Evolutionary conservation across 2,888 invertebrate species (phyloP), one percentile per base, ranked within the genome.

Genomic region (Dyspetes luteomarginatus): DNA sequence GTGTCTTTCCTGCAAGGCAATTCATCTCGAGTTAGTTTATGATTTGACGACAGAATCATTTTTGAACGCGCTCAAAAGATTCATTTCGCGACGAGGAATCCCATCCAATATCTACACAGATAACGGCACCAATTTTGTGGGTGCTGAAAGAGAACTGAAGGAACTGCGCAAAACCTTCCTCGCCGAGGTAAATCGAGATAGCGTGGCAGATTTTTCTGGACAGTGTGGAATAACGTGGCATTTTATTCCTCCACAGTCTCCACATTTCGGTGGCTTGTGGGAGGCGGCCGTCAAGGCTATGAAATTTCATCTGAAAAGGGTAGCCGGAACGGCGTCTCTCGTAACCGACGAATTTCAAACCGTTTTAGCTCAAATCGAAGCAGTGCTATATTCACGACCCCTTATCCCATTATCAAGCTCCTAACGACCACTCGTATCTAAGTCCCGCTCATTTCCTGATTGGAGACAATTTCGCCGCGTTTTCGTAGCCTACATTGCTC

Each of bases 381-480:
- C 79, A 0, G 71, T 81, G 22, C 62, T 78, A 3, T 73, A 84
- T 43, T 81, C 69, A 12, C 48, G 75, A 19, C 77, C 75, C 1
- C 45, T 83, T 3, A 76, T 67, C 30, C 55, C 71, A 2, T 17
- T 78, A 12, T 82, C 78, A 0, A 41, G 81, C 83, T 71, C 80
- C 81, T 1, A 79, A 74, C 15, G 82, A 81, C 73, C 64, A 64
- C 1, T n/a, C 65, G 2, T 78, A 76, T 7, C 19, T 82, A 7
- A 78, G 81, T 5, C 72, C 77, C 15, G 87, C 85, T n/a, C 89
- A 90, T 80, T 86, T 89, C 68, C 79, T 90, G 4, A 81, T 88
- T 9, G 86, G n/a, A 71, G 87, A 4, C 84, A 85, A 15, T 17
- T 45, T 56, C 15, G 45, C 56, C 4, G 45, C 56, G 41, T 28